Percentiles rank a stretch among this genome's conserved stretches.
phyloP scores from a whole-genome alignment of 2,797 vertebrate species.

The Coregonus ussuriensis region DNA sequence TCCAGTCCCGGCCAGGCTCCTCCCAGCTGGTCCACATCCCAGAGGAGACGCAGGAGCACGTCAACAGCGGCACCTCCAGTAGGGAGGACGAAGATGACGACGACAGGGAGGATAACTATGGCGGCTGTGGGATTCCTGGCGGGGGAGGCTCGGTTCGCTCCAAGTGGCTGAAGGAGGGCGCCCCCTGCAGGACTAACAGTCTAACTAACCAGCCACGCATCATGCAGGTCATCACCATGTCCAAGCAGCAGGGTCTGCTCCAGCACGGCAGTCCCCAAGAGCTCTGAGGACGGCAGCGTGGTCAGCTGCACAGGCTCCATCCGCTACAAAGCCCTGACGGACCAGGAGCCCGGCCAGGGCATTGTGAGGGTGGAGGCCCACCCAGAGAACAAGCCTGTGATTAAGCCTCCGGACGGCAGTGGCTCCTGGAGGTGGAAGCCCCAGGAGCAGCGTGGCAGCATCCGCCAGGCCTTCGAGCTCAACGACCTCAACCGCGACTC shows the following conservation, averaged over 20 bases:
- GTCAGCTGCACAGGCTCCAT: slow-evolving; percentile 91
- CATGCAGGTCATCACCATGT: slow-evolving; percentile 96
- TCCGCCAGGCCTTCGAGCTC: slow-evolving; percentile 87
- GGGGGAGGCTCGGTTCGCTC: slow-evolving; percentile 85
- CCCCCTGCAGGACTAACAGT: slow-evolving; percentile 84
- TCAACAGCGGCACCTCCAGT: slow-evolving; percentile 65
- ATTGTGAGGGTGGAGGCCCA: slow-evolving; percentile 92
- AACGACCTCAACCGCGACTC: slow-evolving; percentile 90
- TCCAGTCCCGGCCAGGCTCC: slow-evolving; percentile 90
- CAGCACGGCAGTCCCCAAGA: slow-evolving; percentile 67
- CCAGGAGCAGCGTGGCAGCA: slow-evolving; percentile 81
- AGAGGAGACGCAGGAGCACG: slow-evolving; percentile 85
- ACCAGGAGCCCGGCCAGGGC: slow-evolving; percentile 84
- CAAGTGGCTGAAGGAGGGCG: slow-evolving; percentile 92
- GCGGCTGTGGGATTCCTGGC: slow-evolving; percentile 53
- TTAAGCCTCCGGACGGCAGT: slow-evolving; percentile 89
- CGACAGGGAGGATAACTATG: slow-evolving; percentile 70
- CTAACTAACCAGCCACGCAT: slow-evolving; percentile 85
- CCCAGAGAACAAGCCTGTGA: slow-evolving; percentile 86
- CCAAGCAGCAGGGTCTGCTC: slow-evolving; percentile 93
- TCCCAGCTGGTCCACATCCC: slow-evolving; percentile 95
- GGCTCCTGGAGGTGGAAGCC: slow-evolving; percentile 96
- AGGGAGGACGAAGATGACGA: slow-evolving; percentile 73
- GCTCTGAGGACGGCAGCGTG: slow-evolving; percentile 84
- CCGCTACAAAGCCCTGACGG: slow-evolving; percentile 89